phyloP scores from a whole-genome alignment of 2,888 invertebrate genomes.

The Bugulina stolonifera region DNA sequence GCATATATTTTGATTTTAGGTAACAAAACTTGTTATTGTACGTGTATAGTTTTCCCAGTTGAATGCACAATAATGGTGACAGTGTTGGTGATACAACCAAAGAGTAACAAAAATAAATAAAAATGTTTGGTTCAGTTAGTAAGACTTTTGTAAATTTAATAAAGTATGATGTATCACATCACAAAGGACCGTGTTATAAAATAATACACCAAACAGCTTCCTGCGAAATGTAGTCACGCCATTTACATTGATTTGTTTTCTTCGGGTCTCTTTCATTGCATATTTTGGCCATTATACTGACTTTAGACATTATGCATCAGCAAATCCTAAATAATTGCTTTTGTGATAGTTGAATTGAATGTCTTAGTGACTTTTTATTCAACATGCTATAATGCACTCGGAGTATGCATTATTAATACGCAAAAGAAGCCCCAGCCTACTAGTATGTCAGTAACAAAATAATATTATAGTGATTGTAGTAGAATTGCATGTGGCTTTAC shows the following conservation, averaged over 20 bases:
- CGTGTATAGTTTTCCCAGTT: not conserved
- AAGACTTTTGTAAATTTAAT: not conserved
- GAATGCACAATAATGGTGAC: not conserved
- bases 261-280: not conserved
- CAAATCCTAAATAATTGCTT: not conserved
- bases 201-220: not conserved
- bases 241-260: not conserved
- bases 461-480: no score
- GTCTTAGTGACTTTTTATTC: not conserved
- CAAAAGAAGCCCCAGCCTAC: not conserved
- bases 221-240: not conserved
- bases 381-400: not conserved
- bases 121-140: not conserved
- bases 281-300: not conserved
- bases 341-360: slow-evolving; percentile 17
- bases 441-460: no score
- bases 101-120: not conserved
- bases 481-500: no score
- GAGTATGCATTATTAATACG: not conserved
- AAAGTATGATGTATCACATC: slow-evolving; percentile 10
- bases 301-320: not conserved
- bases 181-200: not conserved
- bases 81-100: not conserved
- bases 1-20: slow-evolving; percentile 23
- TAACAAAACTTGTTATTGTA: not conserved